phyloP scores from a whole-genome alignment of 2,797 vertebrate species.

The Enteromius mattozi region DNA sequence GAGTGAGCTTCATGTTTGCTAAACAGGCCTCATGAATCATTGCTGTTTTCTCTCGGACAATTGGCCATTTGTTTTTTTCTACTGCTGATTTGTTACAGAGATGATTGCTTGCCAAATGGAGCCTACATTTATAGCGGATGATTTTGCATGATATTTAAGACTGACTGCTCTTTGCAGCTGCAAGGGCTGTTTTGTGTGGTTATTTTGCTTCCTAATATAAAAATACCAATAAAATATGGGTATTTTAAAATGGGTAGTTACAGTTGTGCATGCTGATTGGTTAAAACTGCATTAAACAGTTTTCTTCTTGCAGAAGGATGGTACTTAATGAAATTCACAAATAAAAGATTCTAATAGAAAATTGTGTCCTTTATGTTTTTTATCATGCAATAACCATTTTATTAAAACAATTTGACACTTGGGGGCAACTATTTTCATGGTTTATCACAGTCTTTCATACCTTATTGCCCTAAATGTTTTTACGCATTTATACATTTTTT shows the following conservation, averaged over 20 bases:
- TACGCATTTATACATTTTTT: not conserved
- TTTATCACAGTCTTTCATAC: too few relatives aligned
- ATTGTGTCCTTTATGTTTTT: not conserved
- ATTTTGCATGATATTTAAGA: not conserved
- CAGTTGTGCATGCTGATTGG: not conserved
- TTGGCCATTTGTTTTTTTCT: not conserved
- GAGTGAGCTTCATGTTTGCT: slow-evolving; percentile 17
- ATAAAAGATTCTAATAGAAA: not conserved
- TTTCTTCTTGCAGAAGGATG: not conserved
- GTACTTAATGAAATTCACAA: not conserved
- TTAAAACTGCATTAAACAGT: not conserved
- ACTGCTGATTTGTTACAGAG: not conserved
- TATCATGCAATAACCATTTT: not conserved
- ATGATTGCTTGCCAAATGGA: slow-evolving; percentile 7
- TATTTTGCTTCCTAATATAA: not conserved
- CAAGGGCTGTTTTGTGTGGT: not conserved
- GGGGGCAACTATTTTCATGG: not conserved
- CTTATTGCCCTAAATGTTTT: too few relatives aligned
- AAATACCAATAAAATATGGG: not conserved
- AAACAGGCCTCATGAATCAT: slow-evolving; percentile 13
- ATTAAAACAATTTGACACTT: not conserved
- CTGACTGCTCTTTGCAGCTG: not conserved
- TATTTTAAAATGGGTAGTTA: not conserved
- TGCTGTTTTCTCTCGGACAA: not conserved
- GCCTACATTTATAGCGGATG: not conserved